Percentiles rank a stretch among this genome's conserved stretches.
phyloP scores from a whole-genome alignment of 2,797 vertebrate genomes.

The Scomberomorus guttatus region DNA sequence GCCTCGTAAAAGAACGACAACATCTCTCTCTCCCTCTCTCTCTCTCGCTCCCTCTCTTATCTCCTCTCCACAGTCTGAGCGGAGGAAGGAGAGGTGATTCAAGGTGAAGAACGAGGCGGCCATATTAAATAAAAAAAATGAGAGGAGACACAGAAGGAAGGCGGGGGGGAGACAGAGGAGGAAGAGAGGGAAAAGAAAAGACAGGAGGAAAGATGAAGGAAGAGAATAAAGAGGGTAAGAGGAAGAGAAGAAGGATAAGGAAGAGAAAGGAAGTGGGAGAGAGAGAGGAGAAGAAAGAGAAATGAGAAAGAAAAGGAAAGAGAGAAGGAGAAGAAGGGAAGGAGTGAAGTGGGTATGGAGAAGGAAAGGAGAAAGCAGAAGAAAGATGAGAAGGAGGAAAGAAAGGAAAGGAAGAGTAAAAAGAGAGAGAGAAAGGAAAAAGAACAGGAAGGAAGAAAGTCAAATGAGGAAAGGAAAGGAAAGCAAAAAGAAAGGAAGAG shows the following conservation, averaged over 20 bases:
- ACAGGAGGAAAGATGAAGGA: not conserved
- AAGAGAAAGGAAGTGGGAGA: not conserved
- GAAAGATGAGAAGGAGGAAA: not conserved
- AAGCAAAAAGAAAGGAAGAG: not conserved
- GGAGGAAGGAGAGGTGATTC: slow-evolving; percentile 74
- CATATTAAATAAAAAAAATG: slow-evolving; percentile 71
- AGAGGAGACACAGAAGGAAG: not conserved
- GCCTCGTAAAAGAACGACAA: slow-evolving; percentile 58
- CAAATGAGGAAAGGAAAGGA: no score
- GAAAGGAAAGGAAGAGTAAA: no score
- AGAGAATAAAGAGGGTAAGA: not conserved
- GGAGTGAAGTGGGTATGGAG: not conserved
- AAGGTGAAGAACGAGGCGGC: slow-evolving; percentile 80
- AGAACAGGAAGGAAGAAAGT: not conserved
- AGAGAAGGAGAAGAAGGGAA: not conserved
- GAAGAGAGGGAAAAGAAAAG: no score
- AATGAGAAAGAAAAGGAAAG: not conserved
- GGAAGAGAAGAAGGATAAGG: no score
- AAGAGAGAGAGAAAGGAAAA: no score
- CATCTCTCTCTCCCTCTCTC: slow-evolving; percentile 31
- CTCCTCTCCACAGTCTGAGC: slow-evolving; percentile 77
- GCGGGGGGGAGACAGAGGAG: no score
- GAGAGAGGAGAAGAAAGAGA: not conserved
- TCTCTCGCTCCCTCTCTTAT: slow-evolving; percentile 64
- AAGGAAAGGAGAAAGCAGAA: no score